These are phyloP conservation scores for Hydrolagus affinis DNA, from an alignment of 2,113 vertebrate species.

Conservation along the genomic window DNA sequence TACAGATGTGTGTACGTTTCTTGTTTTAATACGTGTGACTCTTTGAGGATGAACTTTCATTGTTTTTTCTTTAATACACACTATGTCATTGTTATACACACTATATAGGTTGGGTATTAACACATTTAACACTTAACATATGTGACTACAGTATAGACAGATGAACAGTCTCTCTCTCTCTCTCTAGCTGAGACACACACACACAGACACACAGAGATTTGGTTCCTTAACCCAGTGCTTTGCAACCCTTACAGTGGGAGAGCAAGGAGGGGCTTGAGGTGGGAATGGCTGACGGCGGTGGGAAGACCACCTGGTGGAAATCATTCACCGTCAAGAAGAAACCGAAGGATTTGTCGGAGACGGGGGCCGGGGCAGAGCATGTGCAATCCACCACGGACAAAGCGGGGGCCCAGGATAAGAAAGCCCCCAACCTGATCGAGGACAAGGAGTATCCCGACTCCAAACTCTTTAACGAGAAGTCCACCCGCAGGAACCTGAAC, in stretches of 20 bases:
- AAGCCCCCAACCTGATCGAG: slow-evolving; percentile 36
- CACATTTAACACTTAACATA: too few relatives aligned
- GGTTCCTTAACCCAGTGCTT: too few relatives aligned
- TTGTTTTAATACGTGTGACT: too few relatives aligned
- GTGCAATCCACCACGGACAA: slow-evolving; percentile 34
- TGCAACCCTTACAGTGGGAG: too few relatives aligned
- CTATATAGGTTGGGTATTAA: too few relatives aligned
- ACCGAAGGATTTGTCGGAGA: slow-evolving; percentile 46
- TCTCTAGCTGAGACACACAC: too few relatives aligned
- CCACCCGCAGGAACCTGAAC: slow-evolving; percentile 72
- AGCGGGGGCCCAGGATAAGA: slow-evolving; percentile 42
- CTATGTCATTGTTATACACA: too few relatives aligned
- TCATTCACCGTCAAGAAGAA: slow-evolving; percentile 58
- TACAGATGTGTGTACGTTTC: too few relatives aligned
- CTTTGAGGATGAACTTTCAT: too few relatives aligned
- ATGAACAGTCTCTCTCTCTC: too few relatives aligned
- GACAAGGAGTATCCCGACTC: slow-evolving; percentile 54
- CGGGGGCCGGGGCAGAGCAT: slow-evolving; percentile 23
- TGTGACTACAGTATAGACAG: too few relatives aligned
- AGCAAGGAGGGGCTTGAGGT: slow-evolving; percentile 15
- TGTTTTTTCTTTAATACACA: too few relatives aligned
- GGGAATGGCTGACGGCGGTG: slow-evolving; percentile 53
- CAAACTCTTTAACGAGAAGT: slow-evolving; percentile 54
- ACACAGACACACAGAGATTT: neutral
- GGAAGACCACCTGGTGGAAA: slow-evolving; percentile 62